Evolutionary conservation across 1,140 invertebrate genomes (phyloP).

Genomic region (Drosophila rhopaloa): DNA sequence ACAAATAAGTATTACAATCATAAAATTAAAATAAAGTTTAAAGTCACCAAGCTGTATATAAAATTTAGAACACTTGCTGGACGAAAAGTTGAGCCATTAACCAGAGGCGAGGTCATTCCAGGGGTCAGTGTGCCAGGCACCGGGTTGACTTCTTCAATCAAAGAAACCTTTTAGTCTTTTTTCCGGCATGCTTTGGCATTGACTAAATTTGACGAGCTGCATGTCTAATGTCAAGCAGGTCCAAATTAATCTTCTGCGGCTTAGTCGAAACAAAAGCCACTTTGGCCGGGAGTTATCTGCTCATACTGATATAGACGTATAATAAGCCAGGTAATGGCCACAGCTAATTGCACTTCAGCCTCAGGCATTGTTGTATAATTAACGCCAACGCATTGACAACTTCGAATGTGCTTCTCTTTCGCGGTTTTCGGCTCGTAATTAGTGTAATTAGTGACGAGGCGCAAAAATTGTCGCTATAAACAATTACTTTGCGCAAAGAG

Average conservation of each 20-base stretch:
- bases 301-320: constrained; percentile 26
- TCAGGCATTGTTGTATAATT: constrained; percentile 65
- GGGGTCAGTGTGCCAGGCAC: constrained; percentile 41
- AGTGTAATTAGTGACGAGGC: constrained; percentile 69
- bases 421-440: constrained; percentile 46
- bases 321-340: constrained; percentile 57
- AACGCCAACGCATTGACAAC: constrained; percentile 64
- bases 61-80: constrained; percentile 12
- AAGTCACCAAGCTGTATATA: background rate
- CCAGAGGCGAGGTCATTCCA: constrained; percentile 22
- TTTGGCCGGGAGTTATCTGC: constrained; percentile 35
- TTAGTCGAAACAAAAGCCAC: constrained; percentile 38
- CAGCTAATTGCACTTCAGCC: constrained; percentile 44
- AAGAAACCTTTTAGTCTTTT: constrained; percentile 23
- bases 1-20: constrained; percentile 5
- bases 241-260: constrained; percentile 10
- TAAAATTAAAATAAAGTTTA: constrained; percentile 16
- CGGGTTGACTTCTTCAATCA: constrained; percentile 8
- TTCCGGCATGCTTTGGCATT: constrained; percentile 45
- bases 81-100: constrained; percentile 19
- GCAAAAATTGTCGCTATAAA: constrained; percentile 56
- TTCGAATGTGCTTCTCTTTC: constrained; percentile 26
- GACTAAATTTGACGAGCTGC: constrained; percentile 44
- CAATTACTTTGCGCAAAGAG: constrained; percentile 49
- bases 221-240: constrained; percentile 38